Percentiles rank a stretch among this genome's conserved stretches.
Conservation (phyloP, 2,113 vertebrate species). For the Lichenostomus cassidix region DNA sequence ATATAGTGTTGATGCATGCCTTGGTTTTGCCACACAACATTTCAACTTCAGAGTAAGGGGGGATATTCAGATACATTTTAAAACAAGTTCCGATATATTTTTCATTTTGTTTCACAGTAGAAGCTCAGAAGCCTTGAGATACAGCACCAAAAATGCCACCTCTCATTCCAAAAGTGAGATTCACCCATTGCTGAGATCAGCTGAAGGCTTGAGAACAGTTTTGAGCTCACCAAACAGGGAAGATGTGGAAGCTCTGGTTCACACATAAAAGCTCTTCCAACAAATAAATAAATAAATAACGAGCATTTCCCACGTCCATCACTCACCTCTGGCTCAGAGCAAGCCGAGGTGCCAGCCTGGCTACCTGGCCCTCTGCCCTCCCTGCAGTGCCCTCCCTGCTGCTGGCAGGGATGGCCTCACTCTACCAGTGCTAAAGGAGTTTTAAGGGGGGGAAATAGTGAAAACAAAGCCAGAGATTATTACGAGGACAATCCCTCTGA, state of each 20-base stretch:
- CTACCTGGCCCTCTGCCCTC: background rate
- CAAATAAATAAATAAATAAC: background rate
- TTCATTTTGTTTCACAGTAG: background rate
- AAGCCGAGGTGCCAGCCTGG: background rate
- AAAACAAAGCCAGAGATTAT: slow-evolving; percentile 21
- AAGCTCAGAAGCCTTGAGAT: background rate
- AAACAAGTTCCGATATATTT: background rate
- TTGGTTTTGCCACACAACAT: background rate
- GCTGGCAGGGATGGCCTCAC: background rate
- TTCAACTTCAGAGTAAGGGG: background rate
- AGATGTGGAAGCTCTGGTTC: background rate
- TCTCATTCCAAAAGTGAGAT: background rate
- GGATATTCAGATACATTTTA: rapidly evolving
- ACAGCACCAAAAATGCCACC: background rate
- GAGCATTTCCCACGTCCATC: background rate
- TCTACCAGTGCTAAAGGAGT: background rate
- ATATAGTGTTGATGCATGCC: rapidly evolving
- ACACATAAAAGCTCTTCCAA: background rate
- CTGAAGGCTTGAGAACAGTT: background rate
- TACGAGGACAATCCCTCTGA: slow-evolving; percentile 19
- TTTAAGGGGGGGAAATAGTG: background rate
- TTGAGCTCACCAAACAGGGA: background rate
- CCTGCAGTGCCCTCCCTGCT: background rate
- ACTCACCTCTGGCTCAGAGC: background rate
- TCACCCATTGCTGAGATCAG: background rate